phyloP scores from a whole-genome alignment of 1,140 invertebrate genomes.

The Globodera rostochiensis region DNA sequence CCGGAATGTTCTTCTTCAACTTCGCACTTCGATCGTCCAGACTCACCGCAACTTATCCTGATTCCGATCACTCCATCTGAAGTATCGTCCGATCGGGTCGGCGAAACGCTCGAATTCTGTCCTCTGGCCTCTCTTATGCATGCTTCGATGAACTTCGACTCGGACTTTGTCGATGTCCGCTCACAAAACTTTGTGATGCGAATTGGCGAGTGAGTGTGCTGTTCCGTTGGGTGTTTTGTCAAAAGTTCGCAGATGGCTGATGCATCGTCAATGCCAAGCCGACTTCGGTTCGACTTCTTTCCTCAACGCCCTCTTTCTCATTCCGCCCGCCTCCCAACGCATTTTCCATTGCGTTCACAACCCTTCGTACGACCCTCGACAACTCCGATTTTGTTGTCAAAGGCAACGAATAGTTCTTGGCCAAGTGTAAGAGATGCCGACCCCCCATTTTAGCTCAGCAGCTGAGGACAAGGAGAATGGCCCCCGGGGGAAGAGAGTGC shows the following conservation, averaged over 20 bases:
- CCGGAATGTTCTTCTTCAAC: background rate
- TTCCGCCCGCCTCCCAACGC: slow-evolving; percentile 33
- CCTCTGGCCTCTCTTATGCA: slow-evolving; percentile 12
- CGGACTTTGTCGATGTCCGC: background rate
- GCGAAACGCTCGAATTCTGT: slow-evolving; percentile 3
- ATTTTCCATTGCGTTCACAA: slow-evolving; percentile 55
- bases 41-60: slow-evolving; percentile 1
- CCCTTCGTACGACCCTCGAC: slow-evolving; percentile 50
- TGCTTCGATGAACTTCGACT: slow-evolving; percentile 7
- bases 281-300: slow-evolving; percentile 30
- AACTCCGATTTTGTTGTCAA: slow-evolving; percentile 40
- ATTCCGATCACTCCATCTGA: slow-evolving; percentile 8
- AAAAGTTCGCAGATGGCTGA: slow-evolving; percentile 44
- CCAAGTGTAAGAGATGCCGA: background rate
- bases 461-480: background rate
- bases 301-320: slow-evolving; percentile 46
- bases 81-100: slow-evolving; percentile 1
- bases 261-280: slow-evolving; percentile 42
- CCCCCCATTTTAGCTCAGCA: slow-evolving; percentile 24
- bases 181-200: slow-evolving; percentile 20
- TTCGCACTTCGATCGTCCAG: background rate
- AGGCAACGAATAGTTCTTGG: slow-evolving; percentile 24
- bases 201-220: slow-evolving; percentile 18
- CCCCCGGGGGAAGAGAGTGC: background rate
- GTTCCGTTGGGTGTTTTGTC: background rate